Base-by-base conservation (phyloP, 2,888 invertebrate species). In the Spicauda simplicius region DNA sequence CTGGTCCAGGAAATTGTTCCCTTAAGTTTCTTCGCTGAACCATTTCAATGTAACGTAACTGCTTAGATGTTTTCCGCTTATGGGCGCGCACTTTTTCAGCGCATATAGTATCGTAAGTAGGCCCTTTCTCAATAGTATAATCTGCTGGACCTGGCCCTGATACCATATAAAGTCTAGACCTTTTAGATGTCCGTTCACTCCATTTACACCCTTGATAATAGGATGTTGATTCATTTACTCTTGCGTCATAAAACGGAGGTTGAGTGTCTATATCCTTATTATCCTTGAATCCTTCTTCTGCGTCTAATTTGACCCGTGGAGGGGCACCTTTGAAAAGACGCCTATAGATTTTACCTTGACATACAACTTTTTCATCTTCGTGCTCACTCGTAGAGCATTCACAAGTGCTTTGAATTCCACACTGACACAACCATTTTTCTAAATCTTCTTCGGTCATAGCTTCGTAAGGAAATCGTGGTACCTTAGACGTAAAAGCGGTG, bases 201-300 rank as follows among this genome's bases (percentile, higher is more conserved):
- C 91, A 91, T 82, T 91, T 91, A 53, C 91, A 91, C 5, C 91
- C 91, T 6, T 72, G 83, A 71, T 91, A 92, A 77, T 82, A 90
- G 41, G 80, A 74, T 19, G 86, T 85, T 3, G 77, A 78, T 63
- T 87, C 87, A 10, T 75, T 73, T n/a, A 87, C 79, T 62, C 71
- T 76, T 0, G 80, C 64, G 68, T 91, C 74, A 75, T 90, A 90
- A 74, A 90, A 87, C 12, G 84, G 84, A 18, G 86, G 87, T 52
- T 78, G 74, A 59, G 77, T 72, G 10, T 52, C 7, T 10, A 54
- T 60, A 67, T 33, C 69, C 58, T 68, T 72, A 33, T 55, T 74
- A 65, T 30, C 3, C 11, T 65, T 58, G 20, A 72, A 69, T 20
- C 77, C 56, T 66, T 80, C 74, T 74, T 69, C 77, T 72, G 82